Base-by-base conservation (phyloP, 2,113 vertebrate genomes). In the Urocitellus parryii region DNA sequence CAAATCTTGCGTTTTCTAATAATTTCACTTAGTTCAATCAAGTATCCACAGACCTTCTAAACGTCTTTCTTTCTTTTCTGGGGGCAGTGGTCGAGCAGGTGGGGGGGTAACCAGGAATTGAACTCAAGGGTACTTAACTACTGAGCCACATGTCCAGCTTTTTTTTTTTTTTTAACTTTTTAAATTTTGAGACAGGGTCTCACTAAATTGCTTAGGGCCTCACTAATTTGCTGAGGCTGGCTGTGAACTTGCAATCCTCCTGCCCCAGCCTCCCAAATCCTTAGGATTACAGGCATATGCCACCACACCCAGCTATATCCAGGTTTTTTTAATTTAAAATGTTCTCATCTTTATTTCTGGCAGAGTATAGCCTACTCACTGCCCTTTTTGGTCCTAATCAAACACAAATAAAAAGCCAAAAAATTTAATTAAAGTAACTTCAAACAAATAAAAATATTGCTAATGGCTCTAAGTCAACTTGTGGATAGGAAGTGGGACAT, bases 381-480 rank as follows among this genome's bases (percentile, higher is more conserved):
- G 45, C 5, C 45, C 22, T 81, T 92, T 45, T 37, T 90, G 61
- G 32, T 81, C 14, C 45, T 34, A 20, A 58, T 88, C 22, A 91
- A 42, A 79, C 32, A 27, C 4, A 86, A 83, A 51, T 61, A 95
- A 84, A 87, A 84, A 20, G 42, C 27, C 61, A 29, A n/a, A 56
- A 10, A 78, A 68, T 37, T 42, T 18, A n/a, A 89, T 18, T 76
- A 65, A 29, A 8, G 34, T 45, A 39, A 4, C n/a, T 78, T 67
- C 37, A 77, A 82, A 86, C n/a, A 89, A 95, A 79, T 13, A 17
- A 42, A 91, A 61, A 87, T 29, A 42, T 32, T 89, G 58, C 58
- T 18, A 27, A 27, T 18, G n/a, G 29, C 51, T 48, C 51, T 72
- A 70, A 94, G 37, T 61, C 73, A 88, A 88, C 37, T 4, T 20